A percentile compares a stretch with the other conserved stretches of the same genome.
Conservation (phyloP, 2,888 invertebrate species). For the Apocheima hispidaria region DNA sequence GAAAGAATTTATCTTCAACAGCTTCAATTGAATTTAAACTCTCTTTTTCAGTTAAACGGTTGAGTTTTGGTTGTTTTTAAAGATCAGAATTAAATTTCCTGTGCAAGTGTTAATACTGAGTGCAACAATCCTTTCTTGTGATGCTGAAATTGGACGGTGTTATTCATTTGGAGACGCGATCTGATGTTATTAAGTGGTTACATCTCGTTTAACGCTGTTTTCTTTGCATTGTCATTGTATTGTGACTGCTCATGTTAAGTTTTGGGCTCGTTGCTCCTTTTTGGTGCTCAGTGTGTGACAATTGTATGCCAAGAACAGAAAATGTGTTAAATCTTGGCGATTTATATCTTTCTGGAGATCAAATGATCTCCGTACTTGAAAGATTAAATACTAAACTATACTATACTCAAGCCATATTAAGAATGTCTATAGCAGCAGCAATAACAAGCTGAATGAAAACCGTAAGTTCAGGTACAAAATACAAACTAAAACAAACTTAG, state of each 20-base stretch:
- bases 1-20: conserved; percentile 60
- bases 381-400: too few species aligned
- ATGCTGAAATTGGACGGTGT: conserved; percentile 66
- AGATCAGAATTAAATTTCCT: conserved; percentile 69
- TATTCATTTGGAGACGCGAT: conserved; percentile 61
- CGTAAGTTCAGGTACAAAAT: too few species aligned
- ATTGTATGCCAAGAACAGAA: neutral
- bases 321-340: neutral
- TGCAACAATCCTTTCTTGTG: conserved; percentile 74
- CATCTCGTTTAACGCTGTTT: conserved; percentile 54
- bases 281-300: neutral
- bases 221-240: conserved; percentile 46
- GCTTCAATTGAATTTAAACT: conserved; percentile 6
- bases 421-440: too few species aligned
- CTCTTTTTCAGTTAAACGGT: conserved; percentile 30
- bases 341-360: neutral
- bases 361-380: neutral
- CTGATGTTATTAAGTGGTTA: conserved; percentile 66
- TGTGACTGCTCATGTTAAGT: neutral
- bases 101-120: conserved; percentile 73
- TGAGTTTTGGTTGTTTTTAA: conserved; percentile 10
- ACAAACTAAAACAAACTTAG: too few species aligned
- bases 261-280: conserved; percentile 5
- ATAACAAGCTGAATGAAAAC: too few species aligned
- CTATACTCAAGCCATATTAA: too few species aligned